Conservation (phyloP, 2,113 vertebrate species). For the Barnardius zonarius region DNA sequence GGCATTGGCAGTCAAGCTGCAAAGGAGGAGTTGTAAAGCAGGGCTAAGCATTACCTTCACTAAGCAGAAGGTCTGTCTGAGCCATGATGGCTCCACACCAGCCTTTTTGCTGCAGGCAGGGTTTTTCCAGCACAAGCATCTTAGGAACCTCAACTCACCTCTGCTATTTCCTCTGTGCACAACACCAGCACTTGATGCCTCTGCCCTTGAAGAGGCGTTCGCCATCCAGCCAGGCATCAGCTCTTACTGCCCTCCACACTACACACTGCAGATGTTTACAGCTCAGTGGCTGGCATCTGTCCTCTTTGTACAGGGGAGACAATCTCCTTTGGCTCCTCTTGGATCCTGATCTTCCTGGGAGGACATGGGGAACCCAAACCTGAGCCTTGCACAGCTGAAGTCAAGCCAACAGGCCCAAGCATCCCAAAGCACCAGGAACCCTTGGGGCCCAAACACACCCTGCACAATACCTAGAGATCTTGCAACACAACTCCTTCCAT, state of each 20-base stretch:
- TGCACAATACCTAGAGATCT: not conserved
- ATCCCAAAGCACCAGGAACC: not conserved
- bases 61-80: not conserved
- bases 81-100: not conserved
- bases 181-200: not conserved
- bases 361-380: not conserved
- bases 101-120: not conserved
- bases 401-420: not conserved
- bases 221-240: not conserved
- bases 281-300: not conserved
- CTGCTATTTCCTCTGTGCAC: not conserved
- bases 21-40: not conserved
- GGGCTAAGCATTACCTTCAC: not conserved
- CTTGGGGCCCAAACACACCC: not conserved
- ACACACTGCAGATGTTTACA: not conserved
- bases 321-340: not conserved
- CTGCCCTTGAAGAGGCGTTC: not conserved
- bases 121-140: not conserved
- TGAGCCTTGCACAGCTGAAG: not conserved
- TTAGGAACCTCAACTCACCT: not conserved
- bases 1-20: not conserved
- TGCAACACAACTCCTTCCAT: slow-evolving; percentile 11
- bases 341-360: not conserved
- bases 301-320: not conserved
- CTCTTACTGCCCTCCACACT: not conserved